Evolutionary conservation across 2,113 vertebrate genomes (phyloP).

Genomic region (Entomyzon cyanotis): DNA sequence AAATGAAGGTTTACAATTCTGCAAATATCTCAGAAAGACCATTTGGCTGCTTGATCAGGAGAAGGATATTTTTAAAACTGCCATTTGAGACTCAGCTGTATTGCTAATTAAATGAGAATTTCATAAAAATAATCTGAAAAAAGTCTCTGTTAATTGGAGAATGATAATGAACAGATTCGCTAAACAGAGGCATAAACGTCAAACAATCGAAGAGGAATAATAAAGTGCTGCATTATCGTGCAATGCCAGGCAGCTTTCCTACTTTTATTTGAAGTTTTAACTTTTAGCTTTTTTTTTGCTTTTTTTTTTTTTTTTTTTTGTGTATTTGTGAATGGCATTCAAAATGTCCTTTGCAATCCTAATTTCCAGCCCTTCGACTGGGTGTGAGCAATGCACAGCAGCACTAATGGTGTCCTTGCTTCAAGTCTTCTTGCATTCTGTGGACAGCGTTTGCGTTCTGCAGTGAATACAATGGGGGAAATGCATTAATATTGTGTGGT

Average conservation of each 20-base stretch:
- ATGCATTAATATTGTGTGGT: not conserved
- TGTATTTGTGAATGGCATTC: not conserved
- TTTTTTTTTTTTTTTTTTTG: not conserved
- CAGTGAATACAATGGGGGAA: not conserved
- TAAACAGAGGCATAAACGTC: slow-evolving; percentile 41
- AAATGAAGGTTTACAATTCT: slow-evolving; percentile 46
- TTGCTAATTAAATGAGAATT: slow-evolving; percentile 64
- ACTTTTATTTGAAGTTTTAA: slow-evolving; percentile 41
- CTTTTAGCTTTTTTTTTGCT: not conserved
- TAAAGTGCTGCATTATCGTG: slow-evolving; percentile 27
- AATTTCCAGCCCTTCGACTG: not conserved
- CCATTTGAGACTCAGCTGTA: slow-evolving; percentile 53
- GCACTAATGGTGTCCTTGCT: not conserved
- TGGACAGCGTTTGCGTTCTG: not conserved
- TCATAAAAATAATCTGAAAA: slow-evolving; percentile 60
- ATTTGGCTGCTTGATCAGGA: slow-evolving; percentile 58
- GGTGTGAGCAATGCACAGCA: not conserved
- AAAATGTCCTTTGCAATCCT: not conserved
- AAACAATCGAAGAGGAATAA: slow-evolving; percentile 37
- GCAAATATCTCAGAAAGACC: slow-evolving; percentile 42
- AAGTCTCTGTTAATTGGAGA: slow-evolving; percentile 50
- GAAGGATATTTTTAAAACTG: slow-evolving; percentile 65
- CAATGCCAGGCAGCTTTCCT: slow-evolving; percentile 34
- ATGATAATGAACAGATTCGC: slow-evolving; percentile 30
- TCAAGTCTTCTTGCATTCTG: not conserved